Evolutionary conservation across 2,888 invertebrate species (phyloP).

Genomic region (Acrobasis consociella): DNA sequence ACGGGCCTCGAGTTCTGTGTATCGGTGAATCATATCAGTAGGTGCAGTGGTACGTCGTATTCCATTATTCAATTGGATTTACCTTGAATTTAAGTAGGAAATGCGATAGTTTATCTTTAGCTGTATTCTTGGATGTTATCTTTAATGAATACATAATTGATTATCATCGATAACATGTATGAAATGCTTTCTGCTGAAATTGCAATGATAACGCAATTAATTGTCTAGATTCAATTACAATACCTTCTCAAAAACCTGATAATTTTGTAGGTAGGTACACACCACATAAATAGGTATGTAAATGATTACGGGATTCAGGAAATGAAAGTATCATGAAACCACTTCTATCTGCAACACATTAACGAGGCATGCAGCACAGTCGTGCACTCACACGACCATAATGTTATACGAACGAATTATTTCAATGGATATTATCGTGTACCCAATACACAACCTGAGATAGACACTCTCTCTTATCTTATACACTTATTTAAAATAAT

Average conservation of each 20-base stretch:
- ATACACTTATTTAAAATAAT: too few relatives aligned
- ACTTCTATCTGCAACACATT: too few relatives aligned
- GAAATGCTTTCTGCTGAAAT: neutral
- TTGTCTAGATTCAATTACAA: too few relatives aligned
- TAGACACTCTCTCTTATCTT: too few relatives aligned
- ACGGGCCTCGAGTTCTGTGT: constrained; percentile 4
- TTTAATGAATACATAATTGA: neutral
- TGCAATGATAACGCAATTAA: neutral
- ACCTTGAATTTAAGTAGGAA: neutral
- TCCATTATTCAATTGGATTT: neutral
- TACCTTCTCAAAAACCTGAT: too few relatives aligned
- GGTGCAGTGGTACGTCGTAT: neutral
- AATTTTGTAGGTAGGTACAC: neutral
- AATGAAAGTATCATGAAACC: neutral
- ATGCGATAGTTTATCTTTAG: constrained; percentile 1
- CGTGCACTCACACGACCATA: neutral
- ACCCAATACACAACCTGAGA: too few relatives aligned
- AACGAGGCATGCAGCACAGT: neutral
- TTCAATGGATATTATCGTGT: too few relatives aligned
- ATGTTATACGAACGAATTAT: neutral
- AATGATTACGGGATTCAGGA: neutral
- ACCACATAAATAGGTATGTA: neutral
- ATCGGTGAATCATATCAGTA: neutral
- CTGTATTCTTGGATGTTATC: neutral
- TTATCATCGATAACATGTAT: neutral